These are phyloP conservation scores for Sipha maydis DNA, from an alignment of 2,888 invertebrate species.

Conservation along the genomic window DNA sequence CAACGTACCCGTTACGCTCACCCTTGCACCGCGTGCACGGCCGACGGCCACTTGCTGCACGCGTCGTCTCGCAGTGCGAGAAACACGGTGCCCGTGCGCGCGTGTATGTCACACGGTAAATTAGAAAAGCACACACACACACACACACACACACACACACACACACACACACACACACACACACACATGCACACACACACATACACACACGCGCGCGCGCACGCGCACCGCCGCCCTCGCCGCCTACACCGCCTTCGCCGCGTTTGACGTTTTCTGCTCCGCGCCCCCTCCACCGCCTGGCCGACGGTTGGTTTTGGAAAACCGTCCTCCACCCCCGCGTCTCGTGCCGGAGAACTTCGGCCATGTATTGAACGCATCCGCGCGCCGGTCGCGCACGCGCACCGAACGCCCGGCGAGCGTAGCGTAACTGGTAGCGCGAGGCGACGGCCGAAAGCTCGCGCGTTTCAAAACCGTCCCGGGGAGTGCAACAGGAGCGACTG, in stretches of 20 bases:
- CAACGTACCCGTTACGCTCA: no score
- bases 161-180: no score
- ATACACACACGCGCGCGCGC: no score
- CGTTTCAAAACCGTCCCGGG: constrained; percentile 9
- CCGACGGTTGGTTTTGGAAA: neutral
- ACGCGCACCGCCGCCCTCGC: neutral
- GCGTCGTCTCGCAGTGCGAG: neutral
- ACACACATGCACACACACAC: no score
- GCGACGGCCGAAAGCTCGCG: neutral
- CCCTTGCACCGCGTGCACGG: neutral
- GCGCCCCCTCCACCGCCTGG: neutral
- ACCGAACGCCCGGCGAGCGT: constrained; percentile 1
- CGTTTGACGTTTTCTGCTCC: no score
- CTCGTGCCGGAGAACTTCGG: neutral
- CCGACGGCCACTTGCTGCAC: neutral
- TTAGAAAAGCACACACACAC: no score
- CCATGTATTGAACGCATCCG: constrained; percentile 54
- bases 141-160: no score
- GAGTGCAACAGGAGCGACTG: constrained; percentile 55
- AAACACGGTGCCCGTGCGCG: neutral
- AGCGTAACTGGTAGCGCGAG: neutral
- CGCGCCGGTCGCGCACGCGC: constrained; percentile 36
- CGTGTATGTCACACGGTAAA: neutral
- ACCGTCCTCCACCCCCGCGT: neutral
- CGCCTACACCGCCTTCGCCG: neutral